Base-by-base conservation (phyloP, 2,113 vertebrate genomes). In the Silurus meridionalis region DNA sequence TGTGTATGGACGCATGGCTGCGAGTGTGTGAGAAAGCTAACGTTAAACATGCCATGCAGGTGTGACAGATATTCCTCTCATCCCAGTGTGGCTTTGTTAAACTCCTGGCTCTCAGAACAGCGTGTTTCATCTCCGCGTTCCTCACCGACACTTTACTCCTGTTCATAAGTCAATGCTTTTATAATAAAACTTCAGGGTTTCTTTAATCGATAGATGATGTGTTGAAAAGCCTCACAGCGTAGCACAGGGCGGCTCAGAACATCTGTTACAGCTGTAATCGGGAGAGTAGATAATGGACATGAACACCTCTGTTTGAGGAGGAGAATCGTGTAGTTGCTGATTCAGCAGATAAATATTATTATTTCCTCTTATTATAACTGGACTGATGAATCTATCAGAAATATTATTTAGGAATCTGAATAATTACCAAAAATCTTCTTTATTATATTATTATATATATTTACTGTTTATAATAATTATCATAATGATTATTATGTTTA, bases 11-110 rank as follows among this genome's bases (percentile, higher is more conserved):
- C 4, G 7, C 8, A 61, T 61, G 63, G 21, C 7, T 2, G 23
- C 25, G 64, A 13, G 4, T 23, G 64, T 66, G 64, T 66, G 64
- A 23, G 64, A 66, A 66, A 23, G 74, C 5, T 4, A n/a, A 71
- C 23, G 11, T 61, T 87, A 53, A 23, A 52, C 52, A 58, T 83
- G 17, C 80, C 74, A 48, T 25, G 60, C 64, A 6, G 8, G 52
- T 52, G 63, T 69, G 72, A 67, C 50, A 50, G 81, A 53, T 5
- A 87, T 85, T n/a, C 28, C 19, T 21, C 80, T 64, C 61, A 13
- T 11, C 61, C 25, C 60, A 23, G 17, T 48, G 23, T 6, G 19
- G 48, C 80, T 52, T 52, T 6, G 11, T 75, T 23, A 11, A 75
- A 50, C 10, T n/a, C 11, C n/a, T 28, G 6, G 0, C 3, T 5